Evolutionary conservation across 2,888 invertebrate species (phyloP), one percentile per base, ranked within the genome.

Genomic region (Hesperia comma): DNA sequence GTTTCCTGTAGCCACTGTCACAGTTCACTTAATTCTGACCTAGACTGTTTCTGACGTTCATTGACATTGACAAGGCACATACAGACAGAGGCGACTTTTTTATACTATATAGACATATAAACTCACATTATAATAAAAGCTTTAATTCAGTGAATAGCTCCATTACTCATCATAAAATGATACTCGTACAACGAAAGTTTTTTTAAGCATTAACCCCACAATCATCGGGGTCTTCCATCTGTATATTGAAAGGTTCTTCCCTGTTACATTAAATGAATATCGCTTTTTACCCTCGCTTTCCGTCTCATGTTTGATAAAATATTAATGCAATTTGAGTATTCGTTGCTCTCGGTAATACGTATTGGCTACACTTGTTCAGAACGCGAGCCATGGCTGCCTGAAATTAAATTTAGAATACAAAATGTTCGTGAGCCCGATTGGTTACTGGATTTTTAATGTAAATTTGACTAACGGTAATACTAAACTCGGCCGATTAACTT

Each of bases 351-450:
- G 32, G 56, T 49, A 61, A 63, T 26, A 53, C 57, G 51, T 57
- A 63, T 57, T 58, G 64, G 58, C 76, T 77, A 72, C 69, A 61
- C 75, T 57, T 56, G 49, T 63, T 49, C 57, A 40, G 21, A 71
- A 82, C 80, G 77, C 78, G 70, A 74, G 70, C 66, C 75, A 66
- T 69, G 75, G 70, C 68, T 73, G 72, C 67, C 69, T 69, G 73
- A 72, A 82, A 79, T 81, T 72, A 77, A 81, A 82, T 85, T 77
- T 74, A 77, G 75, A 77, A 83, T 37, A 49, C 41, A 41, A 58
- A n/a, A 56, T 37, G 46, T 63, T 33, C 41, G 53, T 57, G 40
- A 51, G 78, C 80, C 78, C 74, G 76, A 75, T 77, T 77, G 71
- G 70, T 77, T 74, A 75, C 76, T 73, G 69, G 70, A 72, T 70